Evolutionary conservation across 2,888 invertebrate genomes (phyloP), one percentile per base, ranked within the genome.

Genomic region (Sesia apiformis): DNA sequence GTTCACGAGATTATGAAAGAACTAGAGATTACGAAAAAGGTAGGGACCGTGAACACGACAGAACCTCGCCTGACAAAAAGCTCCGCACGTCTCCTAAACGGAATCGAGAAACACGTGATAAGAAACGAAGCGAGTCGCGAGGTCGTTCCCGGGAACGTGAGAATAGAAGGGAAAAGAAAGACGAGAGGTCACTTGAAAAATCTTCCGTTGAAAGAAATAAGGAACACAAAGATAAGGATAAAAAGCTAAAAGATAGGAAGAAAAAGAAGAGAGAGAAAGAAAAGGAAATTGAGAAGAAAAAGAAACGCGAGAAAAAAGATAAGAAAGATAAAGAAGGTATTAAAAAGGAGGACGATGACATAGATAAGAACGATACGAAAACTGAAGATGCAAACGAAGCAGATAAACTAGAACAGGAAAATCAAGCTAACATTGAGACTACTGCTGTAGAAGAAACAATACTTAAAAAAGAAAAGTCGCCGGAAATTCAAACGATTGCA

Each of bases 201-300:
- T 78, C 84, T 7, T 81, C 80, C 41, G 83, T 87, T 38, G 91
- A 91, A 46, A 77, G 86, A 66, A 83, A 66, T 60, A 89, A 81
- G 60, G 91, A 91, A 57, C 91, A 90, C 55, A 92, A 91, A 68
- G 91, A 92, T 23, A 91, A 91, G 64, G 91, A 91, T 55, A 77
- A 90, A 58, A 83, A 81, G 60, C 67, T 83, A 74, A 75, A 85
- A 71, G 81, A 82, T 58, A 74, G 67, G 66, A 78, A 68, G 65
- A 76, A 75, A 76, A 91, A 84, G 64, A 91, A 89, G 57, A 81
- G 90, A 58, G 87, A 78, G 63, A 79, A 82, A 58, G 79, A 85
- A 70, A 91, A 87, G 57, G 91, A 87, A 57, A 77, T 73, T 7
- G 90, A 90, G 64, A 87, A 81, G 69, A 88, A 84, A 65, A 85